These are phyloP conservation scores for Desmophyllum pertusum DNA, from an alignment of 92 coral and sea anemone genomes.

Conservation along the genomic window DNA sequence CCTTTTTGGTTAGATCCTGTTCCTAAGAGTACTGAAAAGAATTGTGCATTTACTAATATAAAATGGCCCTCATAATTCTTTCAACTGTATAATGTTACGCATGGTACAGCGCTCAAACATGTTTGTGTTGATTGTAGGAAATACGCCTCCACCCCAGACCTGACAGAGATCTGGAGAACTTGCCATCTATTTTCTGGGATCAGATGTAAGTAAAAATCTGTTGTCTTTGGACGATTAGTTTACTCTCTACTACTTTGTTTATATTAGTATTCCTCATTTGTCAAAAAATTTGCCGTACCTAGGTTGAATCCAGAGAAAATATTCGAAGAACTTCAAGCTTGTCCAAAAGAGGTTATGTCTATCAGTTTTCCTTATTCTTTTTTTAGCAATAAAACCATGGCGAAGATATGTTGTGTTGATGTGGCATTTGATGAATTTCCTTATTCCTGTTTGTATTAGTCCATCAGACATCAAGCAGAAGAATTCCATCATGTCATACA, in stretches of 20 bases:
- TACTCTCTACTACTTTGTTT: not conserved
- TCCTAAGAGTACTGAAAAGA: not conserved
- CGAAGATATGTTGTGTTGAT: not conserved
- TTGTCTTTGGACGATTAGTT: not conserved
- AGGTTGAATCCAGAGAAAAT: conserved; percentile 89
- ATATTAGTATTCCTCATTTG: not conserved
- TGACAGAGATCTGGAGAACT: conserved; percentile 77
- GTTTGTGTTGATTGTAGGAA: conserved; percentile 61
- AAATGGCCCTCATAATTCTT: not conserved
- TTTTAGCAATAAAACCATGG: not conserved
- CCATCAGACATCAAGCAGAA: conserved; percentile 72
- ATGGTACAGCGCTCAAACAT: not conserved
- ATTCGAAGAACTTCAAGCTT: conserved; percentile 85
- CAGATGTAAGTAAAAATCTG: conserved; percentile 67
- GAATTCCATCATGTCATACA: conserved; percentile 89
- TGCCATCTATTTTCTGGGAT: conserved; percentile 93
- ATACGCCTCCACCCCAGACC: conserved; percentile 73
- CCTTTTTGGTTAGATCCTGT: not conserved
- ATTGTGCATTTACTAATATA: not conserved
- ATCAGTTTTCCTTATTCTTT: not conserved
- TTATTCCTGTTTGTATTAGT: conserved; percentile 27
- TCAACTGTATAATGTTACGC: not conserved
- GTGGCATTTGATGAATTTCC: not conserved
- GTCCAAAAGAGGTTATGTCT: conserved; percentile 83
- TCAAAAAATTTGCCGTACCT: conserved; percentile 12